phyloP scores from a whole-genome alignment of 1,140 invertebrate genomes.

The Drosophila ohnishii region DNA sequence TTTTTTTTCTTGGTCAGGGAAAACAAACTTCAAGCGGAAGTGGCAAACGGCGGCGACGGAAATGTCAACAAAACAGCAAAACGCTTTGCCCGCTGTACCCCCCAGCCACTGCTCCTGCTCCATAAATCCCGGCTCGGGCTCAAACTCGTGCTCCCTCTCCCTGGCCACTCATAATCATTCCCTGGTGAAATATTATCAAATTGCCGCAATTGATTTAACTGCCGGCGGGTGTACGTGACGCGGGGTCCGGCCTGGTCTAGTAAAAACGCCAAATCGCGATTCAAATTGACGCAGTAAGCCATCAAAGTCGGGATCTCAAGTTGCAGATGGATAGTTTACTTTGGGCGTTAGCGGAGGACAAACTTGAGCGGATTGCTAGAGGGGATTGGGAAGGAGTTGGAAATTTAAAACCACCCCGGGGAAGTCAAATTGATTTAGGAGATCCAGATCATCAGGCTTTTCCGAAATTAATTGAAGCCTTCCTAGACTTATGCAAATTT shows the following conservation, averaged over 20 bases:
- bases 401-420: conserved; percentile 8
- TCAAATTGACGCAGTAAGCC: conserved; percentile 44
- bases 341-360: conserved; percentile 1
- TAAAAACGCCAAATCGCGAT: conserved; percentile 33
- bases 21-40: conserved; percentile 71
- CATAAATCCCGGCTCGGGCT: conserved; percentile 38
- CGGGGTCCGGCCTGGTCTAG: conserved; percentile 30
- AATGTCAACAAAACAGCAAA: conserved; percentile 77
- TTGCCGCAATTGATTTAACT: conserved; percentile 78
- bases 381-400: neutral
- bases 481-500: conserved; percentile 2
- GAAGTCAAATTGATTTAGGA: conserved; percentile 21
- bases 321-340: conserved; percentile 48
- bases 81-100: conserved; percentile 18
- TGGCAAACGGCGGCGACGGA: conserved; percentile 66
- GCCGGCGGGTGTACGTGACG: conserved; percentile 65
- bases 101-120: conserved; percentile 4
- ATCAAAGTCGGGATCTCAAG: conserved; percentile 45
- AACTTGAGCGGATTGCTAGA: conserved; percentile 11
- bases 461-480: conserved; percentile 13
- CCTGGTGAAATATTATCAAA: conserved; percentile 80
- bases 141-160: conserved; percentile 6
- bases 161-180: conserved; percentile 70
- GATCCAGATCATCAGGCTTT: conserved; percentile 9
- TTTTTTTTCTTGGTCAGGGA: conserved; percentile 17